Evolutionary conservation across 1,140 invertebrate species (phyloP).

Genomic region (Drosophila gunungcola): DNA sequence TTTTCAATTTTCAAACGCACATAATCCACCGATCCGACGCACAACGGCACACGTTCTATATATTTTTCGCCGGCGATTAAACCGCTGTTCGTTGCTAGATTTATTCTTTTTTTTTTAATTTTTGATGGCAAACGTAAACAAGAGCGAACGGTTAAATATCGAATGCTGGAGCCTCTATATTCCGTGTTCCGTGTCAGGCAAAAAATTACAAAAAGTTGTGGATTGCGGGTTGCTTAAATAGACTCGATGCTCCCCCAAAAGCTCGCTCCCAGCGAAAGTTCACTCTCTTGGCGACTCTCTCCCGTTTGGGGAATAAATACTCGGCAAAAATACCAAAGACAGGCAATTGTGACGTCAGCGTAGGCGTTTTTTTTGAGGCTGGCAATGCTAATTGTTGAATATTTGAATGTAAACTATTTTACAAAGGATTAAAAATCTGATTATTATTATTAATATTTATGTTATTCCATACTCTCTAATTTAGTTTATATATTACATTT

Average conservation of each 20-base stretch:
- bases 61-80: conserved; percentile 20
- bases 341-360: background rate
- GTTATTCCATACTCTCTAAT: too few relatives aligned
- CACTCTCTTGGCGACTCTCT: background rate
- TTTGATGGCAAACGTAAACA: conserved; percentile 40
- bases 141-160: conserved; percentile 36
- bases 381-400: background rate
- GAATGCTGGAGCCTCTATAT: conserved; percentile 29
- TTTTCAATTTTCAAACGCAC: conserved; percentile 20
- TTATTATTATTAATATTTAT: too few relatives aligned
- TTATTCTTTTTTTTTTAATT: conserved; percentile 3
- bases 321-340: background rate
- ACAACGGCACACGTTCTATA: conserved; percentile 30
- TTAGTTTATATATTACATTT: too few relatives aligned
- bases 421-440: too few relatives aligned
- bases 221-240: conserved; percentile 12
- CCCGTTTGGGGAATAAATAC: conserved; percentile 6
- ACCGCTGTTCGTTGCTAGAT: conserved; percentile 1
- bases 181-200: conserved; percentile 25
- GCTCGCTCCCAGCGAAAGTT: background rate
- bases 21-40: conserved; percentile 29
- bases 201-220: conserved; percentile 16
- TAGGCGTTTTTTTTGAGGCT: background rate
- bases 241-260: background rate
- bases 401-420: too few relatives aligned